phyloP scores from a whole-genome alignment of 2,797 vertebrate species.

The Avahi laniger region DNA sequence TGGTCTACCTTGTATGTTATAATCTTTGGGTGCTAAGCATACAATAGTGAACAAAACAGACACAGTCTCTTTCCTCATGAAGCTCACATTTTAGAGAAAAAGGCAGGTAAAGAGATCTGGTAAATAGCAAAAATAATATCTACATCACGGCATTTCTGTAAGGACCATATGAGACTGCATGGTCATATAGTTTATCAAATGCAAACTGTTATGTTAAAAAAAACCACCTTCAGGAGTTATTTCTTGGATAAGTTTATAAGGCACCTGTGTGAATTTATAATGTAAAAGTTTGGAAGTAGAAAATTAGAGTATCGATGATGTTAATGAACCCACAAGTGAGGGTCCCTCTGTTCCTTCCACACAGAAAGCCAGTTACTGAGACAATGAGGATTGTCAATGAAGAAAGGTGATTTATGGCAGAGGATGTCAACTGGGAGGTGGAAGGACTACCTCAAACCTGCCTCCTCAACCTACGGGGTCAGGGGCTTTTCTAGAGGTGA shows the following conservation, averaged over 20 bases:
- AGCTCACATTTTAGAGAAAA: background rate
- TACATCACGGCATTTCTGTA: background rate
- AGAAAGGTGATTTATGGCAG: background rate
- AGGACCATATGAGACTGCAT: background rate
- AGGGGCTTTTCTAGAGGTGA: background rate
- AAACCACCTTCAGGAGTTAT: background rate
- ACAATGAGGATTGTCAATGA: background rate
- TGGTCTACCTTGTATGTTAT: accelerated
- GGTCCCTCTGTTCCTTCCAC: background rate
- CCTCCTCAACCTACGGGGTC: background rate
- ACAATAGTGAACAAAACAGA: background rate
- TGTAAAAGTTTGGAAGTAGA: background rate
- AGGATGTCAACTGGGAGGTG: background rate
- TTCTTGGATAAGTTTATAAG: background rate
- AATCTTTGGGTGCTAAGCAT: background rate
- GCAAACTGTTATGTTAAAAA: background rate
- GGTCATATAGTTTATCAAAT: background rate
- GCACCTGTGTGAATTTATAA: background rate
- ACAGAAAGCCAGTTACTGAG: background rate
- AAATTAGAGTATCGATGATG: background rate
- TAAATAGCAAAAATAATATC: background rate
- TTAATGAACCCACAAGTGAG: background rate
- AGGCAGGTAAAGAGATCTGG: background rate
- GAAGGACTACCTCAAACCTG: background rate
- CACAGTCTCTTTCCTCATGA: background rate